A percentile compares a stretch with the other conserved stretches of the same genome.
Evolutionary conservation across 2,888 invertebrate genomes (phyloP).

Genomic region (Anthophora plumipes): DNA sequence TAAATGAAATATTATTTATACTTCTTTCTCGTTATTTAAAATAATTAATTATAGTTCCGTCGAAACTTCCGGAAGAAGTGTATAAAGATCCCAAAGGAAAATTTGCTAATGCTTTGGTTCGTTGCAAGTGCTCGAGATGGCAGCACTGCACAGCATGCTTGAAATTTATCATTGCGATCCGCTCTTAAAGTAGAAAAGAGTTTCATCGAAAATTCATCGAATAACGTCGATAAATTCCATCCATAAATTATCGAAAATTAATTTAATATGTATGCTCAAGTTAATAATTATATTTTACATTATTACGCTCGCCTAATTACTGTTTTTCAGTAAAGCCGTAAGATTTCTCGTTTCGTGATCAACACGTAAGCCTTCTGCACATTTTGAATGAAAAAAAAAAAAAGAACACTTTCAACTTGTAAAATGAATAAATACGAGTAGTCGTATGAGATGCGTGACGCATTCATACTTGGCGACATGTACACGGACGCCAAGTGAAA

Average conservation of each 20-base stretch:
- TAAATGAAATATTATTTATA: too few relatives aligned
- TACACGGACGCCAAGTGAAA: slow-evolving; percentile 26
- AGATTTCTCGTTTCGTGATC: slow-evolving; percentile 31
- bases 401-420: slow-evolving; percentile 38
- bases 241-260: background rate
- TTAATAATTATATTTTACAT: too few relatives aligned
- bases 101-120: slow-evolving; percentile 65
- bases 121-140: slow-evolving; percentile 62
- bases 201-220: background rate
- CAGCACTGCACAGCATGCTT: slow-evolving; percentile 73
- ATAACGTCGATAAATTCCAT: too few relatives aligned
- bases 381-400: slow-evolving; percentile 30
- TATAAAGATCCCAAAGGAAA: slow-evolving; percentile 40
- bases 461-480: slow-evolving; percentile 22
- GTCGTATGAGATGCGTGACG: slow-evolving; percentile 28
- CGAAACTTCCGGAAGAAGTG: background rate
- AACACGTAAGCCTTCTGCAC: slow-evolving; percentile 15
- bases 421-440: slow-evolving; percentile 38
- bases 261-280: too few relatives aligned
- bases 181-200: background rate
- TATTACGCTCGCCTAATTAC: slow-evolving; percentile 38
- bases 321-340: slow-evolving; percentile 14
- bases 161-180: background rate
- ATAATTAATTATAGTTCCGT: too few relatives aligned
- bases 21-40: too few relatives aligned